Evolutionary conservation across 2,888 invertebrate species (phyloP).

Genomic region (Phymatocera aterrima): DNA sequence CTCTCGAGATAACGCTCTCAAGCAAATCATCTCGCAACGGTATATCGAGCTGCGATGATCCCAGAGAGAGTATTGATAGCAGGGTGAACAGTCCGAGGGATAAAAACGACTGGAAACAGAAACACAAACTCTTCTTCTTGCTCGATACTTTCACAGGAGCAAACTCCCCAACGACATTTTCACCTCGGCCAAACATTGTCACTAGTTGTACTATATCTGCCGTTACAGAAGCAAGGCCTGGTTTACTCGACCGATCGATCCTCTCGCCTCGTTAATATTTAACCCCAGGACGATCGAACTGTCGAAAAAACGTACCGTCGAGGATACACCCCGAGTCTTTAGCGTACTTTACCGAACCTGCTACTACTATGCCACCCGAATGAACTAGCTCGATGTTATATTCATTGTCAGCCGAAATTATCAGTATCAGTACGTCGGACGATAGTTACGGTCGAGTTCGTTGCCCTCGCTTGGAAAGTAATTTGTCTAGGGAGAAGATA

Average conservation of each 20-base stretch:
- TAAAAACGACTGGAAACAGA: constrained; percentile 1
- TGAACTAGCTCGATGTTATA: not conserved
- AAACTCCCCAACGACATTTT: not conserved
- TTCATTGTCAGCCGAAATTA: not conserved
- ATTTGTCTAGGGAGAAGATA: not conserved
- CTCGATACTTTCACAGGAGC: too few relatives aligned
- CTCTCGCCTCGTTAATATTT: constrained; percentile 9
- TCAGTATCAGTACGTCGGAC: too few relatives aligned
- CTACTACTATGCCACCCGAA: not conserved
- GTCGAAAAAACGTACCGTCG: constrained; percentile 1
- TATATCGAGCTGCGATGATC: constrained; percentile 66
- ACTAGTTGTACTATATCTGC: too few relatives aligned
- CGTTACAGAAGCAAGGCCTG: not conserved
- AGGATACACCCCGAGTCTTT: too few relatives aligned
- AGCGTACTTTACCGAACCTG: not conserved
- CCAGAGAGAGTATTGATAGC: constrained; percentile 53
- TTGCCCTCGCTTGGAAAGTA: not conserved
- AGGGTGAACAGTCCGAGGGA: constrained; percentile 48
- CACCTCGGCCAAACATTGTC: not conserved
- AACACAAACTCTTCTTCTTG: too few relatives aligned
- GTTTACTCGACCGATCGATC: not conserved
- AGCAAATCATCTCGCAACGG: constrained; percentile 63
- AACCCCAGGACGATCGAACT: constrained; percentile 6
- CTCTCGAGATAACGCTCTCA: constrained; percentile 51
- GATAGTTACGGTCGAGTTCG: not conserved